Conservation (phyloP, 1,140 invertebrate genomes). For the Calliphora vicina region DNA sequence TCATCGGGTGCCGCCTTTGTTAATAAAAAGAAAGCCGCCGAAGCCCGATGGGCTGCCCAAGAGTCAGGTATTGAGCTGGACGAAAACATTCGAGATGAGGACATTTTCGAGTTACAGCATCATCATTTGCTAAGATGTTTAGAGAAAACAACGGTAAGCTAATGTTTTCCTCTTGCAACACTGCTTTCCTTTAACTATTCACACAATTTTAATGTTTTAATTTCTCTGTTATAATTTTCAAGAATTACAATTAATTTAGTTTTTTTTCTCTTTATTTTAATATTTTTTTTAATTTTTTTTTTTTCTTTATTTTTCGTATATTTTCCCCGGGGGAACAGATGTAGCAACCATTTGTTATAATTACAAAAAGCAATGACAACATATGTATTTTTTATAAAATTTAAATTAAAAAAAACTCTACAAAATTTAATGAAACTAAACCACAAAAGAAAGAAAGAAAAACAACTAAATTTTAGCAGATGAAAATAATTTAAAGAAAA, state of each 20-base stretch:
- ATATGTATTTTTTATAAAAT: conserved; percentile 37
- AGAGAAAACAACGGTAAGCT: conserved; percentile 95
- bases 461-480: background rate
- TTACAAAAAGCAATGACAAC: conserved; percentile 33
- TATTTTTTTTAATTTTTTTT: conserved; percentile 3
- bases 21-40: conserved; percentile 98
- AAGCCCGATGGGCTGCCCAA: conserved; percentile 89
- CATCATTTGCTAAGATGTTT: conserved; percentile 97
- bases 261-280: background rate
- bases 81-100: conserved; percentile 89
- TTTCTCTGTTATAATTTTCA: background rate
- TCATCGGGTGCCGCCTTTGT: conserved; percentile 99
- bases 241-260: conserved; percentile 8
- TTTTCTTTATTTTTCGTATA: background rate
- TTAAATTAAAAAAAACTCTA: conserved; percentile 5
- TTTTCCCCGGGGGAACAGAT: conserved; percentile 24
- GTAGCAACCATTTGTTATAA: conserved; percentile 33
- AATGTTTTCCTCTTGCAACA: background rate
- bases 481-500: background rate
- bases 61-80: conserved; percentile 89
- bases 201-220: background rate
- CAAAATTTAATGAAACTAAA: too few relatives aligned
- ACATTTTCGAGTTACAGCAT: conserved; percentile 99
- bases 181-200: too few relatives aligned
- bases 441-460: background rate